Conservation (phyloP, 2,888 invertebrate genomes). For the Lysandra coridon region DNA sequence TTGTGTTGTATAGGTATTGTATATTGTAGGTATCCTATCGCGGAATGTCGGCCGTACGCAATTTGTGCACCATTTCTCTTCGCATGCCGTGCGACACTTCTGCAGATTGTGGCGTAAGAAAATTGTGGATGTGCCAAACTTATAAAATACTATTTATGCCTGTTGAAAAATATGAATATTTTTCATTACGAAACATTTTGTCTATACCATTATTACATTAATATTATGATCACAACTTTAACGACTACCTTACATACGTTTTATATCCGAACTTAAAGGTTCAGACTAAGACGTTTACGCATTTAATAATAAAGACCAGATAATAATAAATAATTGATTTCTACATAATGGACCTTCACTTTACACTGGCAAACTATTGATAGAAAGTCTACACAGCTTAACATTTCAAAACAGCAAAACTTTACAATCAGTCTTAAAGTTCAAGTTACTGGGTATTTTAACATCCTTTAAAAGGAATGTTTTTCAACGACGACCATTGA, state of each 20-base stretch:
- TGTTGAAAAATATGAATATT: too few relatives aligned
- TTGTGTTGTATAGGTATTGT: background rate
- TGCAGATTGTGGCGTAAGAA: slow-evolving; percentile 58
- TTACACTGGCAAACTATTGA: background rate
- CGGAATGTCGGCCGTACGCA: slow-evolving; percentile 59
- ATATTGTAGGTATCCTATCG: slow-evolving; percentile 40
- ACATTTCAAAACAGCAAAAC: background rate
- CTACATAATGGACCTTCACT: background rate
- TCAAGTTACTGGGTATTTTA: slow-evolving; percentile 29
- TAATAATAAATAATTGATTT: background rate
- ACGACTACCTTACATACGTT: too few relatives aligned
- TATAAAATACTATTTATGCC: background rate
- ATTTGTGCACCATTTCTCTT: slow-evolving; percentile 72
- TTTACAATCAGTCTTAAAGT: background rate
- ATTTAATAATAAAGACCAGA: too few relatives aligned
- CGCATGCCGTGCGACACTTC: slow-evolving; percentile 61
- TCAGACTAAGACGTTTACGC: too few relatives aligned
- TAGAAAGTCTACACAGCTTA: background rate
- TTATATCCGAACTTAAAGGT: too few relatives aligned
- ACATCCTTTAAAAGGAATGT: slow-evolving; percentile 36
- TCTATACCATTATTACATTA: too few relatives aligned
- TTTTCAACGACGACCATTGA: slow-evolving; percentile 63
- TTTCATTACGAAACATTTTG: too few relatives aligned
- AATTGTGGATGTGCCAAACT: slow-evolving; percentile 49
- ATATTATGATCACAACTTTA: too few relatives aligned